Evolutionary conservation across 2,113 vertebrate genomes (phyloP).

Genomic region (Pteronura brasiliensis): DNA sequence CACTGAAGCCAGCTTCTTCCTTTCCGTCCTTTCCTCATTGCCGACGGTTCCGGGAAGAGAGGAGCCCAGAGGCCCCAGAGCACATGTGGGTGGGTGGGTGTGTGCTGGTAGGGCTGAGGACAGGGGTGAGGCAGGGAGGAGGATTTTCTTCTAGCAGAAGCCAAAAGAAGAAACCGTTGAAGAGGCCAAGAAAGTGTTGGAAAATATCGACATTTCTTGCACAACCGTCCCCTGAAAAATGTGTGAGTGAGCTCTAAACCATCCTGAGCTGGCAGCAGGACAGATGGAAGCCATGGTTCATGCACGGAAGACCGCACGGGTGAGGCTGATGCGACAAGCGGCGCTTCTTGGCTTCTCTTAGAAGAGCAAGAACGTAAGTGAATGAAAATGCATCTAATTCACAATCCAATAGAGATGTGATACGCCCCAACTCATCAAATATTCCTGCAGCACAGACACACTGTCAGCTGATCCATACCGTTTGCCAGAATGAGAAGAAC

Average conservation of each 20-base stretch:
- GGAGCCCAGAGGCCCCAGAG: neutral
- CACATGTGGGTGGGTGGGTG: neutral
- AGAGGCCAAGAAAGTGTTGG: slow-evolving; percentile 14
- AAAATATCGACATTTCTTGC: slow-evolving; percentile 59
- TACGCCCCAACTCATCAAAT: slow-evolving; percentile 53
- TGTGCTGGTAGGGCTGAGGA: neutral
- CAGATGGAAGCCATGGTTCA: slow-evolving; percentile 23
- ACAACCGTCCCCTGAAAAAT: slow-evolving; percentile 59
- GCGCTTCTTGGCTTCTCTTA: slow-evolving; percentile 44
- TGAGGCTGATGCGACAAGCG: neutral
- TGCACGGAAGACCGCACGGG: neutral
- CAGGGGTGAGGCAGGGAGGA: neutral
- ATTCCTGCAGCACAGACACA: neutral
- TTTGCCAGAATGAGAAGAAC: neutral
- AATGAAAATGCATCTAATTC: slow-evolving; percentile 69
- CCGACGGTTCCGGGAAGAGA: neutral
- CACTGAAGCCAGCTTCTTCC: neutral
- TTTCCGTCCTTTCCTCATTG: neutral
- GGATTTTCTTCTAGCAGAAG: slow-evolving; percentile 36
- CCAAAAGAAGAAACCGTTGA: slow-evolving; percentile 40
- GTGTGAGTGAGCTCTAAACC: slow-evolving; percentile 53
- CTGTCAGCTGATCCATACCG: slow-evolving; percentile 9
- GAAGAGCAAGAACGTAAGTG: slow-evolving; percentile 26
- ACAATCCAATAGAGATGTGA: slow-evolving; percentile 48
- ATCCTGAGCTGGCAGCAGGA: slow-evolving; percentile 36